Conservation (phyloP, 2,888 invertebrate species). For the Brachyptera putata region DNA sequence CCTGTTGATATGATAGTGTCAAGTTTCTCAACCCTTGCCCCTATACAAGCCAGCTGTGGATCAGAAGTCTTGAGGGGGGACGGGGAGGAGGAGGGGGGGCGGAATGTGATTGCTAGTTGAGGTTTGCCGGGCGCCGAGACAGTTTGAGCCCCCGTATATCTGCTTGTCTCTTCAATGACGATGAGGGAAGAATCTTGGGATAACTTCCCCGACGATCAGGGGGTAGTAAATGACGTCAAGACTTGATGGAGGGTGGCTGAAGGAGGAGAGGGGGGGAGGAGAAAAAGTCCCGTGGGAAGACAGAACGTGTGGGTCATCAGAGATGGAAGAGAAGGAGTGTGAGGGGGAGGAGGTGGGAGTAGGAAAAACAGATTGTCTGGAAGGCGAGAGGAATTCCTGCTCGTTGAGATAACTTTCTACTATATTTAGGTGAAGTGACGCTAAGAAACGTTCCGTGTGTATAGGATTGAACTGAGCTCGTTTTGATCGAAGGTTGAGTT, state of each 20-base stretch:
- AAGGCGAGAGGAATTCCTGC: conserved; percentile 16
- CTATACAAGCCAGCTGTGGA: too few species aligned
- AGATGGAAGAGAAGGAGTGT: neutral
- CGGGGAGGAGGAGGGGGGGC: too few species aligned
- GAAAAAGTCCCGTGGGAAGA: conserved; percentile 6
- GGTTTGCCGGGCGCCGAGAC: conserved; percentile 11
- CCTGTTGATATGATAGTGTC: too few species aligned
- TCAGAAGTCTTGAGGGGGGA: too few species aligned
- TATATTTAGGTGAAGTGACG: conserved; percentile 17
- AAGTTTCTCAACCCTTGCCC: too few species aligned
- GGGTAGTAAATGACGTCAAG: conserved; percentile 20
- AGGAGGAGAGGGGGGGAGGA: neutral
- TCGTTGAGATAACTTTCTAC: conserved; percentile 8
- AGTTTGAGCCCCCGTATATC: too few species aligned
- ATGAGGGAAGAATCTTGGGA: conserved; percentile 12
- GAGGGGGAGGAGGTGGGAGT: neutral
- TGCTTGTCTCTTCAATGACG: neutral
- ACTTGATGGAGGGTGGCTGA: neutral
- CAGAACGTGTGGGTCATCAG: conserved; percentile 21
- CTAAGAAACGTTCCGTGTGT: too few species aligned
- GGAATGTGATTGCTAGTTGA: neutral
- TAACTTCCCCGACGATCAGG: conserved; percentile 16
- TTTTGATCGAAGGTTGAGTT: too few species aligned
- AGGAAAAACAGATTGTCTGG: conserved; percentile 23
- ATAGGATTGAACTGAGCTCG: too few species aligned